A percentile compares a stretch with the other conserved stretches of the same genome.
Evolutionary conservation across 2,113 vertebrate genomes (phyloP).

Genomic region (Xenopus tropicalis): DNA sequence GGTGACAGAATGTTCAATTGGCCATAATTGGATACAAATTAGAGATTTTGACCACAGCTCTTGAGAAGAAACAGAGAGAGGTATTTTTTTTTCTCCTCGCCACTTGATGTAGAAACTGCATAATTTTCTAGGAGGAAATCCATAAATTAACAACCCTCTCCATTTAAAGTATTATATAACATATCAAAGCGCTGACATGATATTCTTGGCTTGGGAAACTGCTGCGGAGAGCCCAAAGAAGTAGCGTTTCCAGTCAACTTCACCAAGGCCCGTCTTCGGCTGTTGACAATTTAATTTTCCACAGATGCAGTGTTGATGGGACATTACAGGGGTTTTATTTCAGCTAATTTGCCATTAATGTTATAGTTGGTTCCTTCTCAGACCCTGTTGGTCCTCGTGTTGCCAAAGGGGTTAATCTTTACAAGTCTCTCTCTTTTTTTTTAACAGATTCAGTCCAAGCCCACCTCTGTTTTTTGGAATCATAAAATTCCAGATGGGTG

Average conservation of each 20-base stretch:
- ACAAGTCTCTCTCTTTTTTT: neutral
- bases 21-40: too few relatives aligned
- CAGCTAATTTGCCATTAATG: slow-evolving; percentile 8
- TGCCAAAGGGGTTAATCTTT: neutral
- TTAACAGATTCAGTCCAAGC: slow-evolving; percentile 19
- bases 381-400: neutral
- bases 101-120: too few relatives aligned
- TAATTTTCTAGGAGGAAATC: too few relatives aligned
- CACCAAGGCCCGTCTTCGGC: slow-evolving; percentile 22
- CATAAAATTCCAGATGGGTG: slow-evolving; percentile 46
- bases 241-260: slow-evolving; percentile 20
- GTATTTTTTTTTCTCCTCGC: too few relatives aligned
- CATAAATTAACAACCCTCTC: too few relatives aligned
- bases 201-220: slow-evolving; percentile 21
- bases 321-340: slow-evolving; percentile 2
- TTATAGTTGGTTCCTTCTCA: neutral
- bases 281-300: slow-evolving; percentile 37
- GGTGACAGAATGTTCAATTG: too few relatives aligned
- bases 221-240: neutral
- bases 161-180: too few relatives aligned
- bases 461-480: slow-evolving; percentile 44
- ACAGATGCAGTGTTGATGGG: slow-evolving; percentile 24
- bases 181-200: slow-evolving; percentile 33
- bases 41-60: too few relatives aligned
- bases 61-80: too few relatives aligned